These are phyloP conservation scores for Coilia nasus DNA, from an alignment of 2,797 vertebrate genomes.

Conservation along the genomic window DNA sequence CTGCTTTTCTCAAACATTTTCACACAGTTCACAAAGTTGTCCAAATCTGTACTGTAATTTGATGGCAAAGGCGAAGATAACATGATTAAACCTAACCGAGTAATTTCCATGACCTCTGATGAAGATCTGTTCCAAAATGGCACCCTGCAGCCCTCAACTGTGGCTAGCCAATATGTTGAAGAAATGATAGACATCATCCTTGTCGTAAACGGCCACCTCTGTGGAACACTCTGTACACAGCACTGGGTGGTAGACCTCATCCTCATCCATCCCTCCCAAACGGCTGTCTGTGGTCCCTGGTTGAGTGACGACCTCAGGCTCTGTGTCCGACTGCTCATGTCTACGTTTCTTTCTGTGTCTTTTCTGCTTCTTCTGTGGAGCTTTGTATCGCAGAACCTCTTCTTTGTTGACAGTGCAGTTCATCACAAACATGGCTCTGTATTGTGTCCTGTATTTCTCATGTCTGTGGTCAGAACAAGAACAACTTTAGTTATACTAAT, in stretches of 20 bases:
- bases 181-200: slow-evolving; percentile 96
- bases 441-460: slow-evolving; percentile 93
- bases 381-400: slow-evolving; percentile 85
- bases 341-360: slow-evolving; percentile 66
- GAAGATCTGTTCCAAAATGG: background rate
- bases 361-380: slow-evolving; percentile 64
- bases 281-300: slow-evolving; percentile 31
- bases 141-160: slow-evolving; percentile 70
- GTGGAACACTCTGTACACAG: slow-evolving; percentile 90
- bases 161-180: slow-evolving; percentile 95
- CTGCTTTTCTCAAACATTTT: background rate
- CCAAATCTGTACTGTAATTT: background rate
- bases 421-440: slow-evolving; percentile 98
- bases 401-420: slow-evolving; percentile 90
- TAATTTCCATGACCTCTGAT: background rate
- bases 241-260: slow-evolving; percentile 90
- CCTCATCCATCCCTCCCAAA: slow-evolving; percentile 71
- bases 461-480: slow-evolving; percentile 77
- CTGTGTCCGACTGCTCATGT: slow-evolving; percentile 53
- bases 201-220: slow-evolving; percentile 92
- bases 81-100: background rate
- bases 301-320: slow-evolving; percentile 51
- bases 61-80: background rate
- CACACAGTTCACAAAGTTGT: background rate
- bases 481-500: too few relatives aligned